A percentile compares a stretch with the other conserved stretches of the same genome.
Evolutionary conservation across 2,888 invertebrate species (phyloP).

Genomic region (Pseudococcus jackbeardsleyi): DNA sequence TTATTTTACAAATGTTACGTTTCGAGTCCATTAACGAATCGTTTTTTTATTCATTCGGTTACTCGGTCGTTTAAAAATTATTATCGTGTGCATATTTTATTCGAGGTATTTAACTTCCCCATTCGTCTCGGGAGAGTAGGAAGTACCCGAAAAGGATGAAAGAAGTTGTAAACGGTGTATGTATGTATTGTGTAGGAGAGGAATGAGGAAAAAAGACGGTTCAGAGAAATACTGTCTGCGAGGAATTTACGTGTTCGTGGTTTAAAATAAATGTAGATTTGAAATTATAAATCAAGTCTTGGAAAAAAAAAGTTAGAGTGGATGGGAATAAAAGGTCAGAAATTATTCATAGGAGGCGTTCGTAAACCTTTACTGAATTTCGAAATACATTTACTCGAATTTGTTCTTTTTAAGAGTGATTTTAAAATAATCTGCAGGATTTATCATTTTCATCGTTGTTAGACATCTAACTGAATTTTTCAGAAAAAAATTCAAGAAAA

Average conservation of each 20-base stretch:
- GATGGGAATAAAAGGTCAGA: not conserved
- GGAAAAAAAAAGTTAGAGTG: not conserved
- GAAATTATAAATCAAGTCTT: not conserved
- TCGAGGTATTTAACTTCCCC: not conserved
- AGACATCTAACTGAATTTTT: too few relatives aligned
- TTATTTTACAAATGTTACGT: not conserved
- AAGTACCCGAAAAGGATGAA: not conserved
- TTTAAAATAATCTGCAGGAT: too few relatives aligned
- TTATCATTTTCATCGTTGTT: too few relatives aligned
- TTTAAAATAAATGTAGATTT: not conserved
- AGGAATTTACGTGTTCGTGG: not conserved
- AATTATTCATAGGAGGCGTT: too few relatives aligned
- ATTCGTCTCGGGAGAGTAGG: not conserved
- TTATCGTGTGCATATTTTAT: not conserved
- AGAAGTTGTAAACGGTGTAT: not conserved
- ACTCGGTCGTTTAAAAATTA: not conserved
- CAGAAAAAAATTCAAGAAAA: too few relatives aligned
- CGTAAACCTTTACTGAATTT: too few relatives aligned
- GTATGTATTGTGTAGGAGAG: not conserved
- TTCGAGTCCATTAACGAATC: not conserved
- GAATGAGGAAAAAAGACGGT: not conserved
- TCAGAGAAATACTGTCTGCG: not conserved
- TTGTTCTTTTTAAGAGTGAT: too few relatives aligned
- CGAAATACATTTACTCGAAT: too few relatives aligned
- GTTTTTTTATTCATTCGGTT: not conserved